phyloP scores from a whole-genome alignment of 2,113 vertebrate species.

The Hippocampus mohnikei region DNA sequence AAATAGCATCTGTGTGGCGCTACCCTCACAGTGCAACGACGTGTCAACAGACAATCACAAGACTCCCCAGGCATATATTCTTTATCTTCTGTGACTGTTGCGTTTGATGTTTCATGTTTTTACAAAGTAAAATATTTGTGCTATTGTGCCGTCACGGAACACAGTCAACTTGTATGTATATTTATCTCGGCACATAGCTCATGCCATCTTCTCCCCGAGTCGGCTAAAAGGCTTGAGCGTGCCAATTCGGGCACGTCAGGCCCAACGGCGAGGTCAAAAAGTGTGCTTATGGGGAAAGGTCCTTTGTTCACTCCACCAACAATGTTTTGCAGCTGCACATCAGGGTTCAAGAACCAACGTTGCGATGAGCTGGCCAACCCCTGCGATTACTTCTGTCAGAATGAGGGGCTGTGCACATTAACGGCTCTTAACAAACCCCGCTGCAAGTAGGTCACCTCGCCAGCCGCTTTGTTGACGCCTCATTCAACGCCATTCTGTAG shows the following conservation, averaged over 20 bases:
- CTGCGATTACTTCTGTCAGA: conserved; percentile 99
- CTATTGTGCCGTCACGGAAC: too few relatives aligned
- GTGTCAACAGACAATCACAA: too few relatives aligned
- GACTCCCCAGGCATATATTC: too few relatives aligned
- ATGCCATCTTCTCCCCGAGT: conserved; percentile 5
- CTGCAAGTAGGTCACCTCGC: conserved; percentile 95
- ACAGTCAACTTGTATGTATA: too few relatives aligned
- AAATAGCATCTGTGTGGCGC: too few relatives aligned
- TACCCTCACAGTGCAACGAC: too few relatives aligned
- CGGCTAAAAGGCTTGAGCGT: conserved; percentile 27
- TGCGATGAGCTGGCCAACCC: conserved; percentile 99
- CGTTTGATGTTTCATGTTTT: too few relatives aligned
- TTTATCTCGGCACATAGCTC: too few relatives aligned
- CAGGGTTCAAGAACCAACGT: conserved; percentile 99
- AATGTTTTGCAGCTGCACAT: conserved; percentile 99
- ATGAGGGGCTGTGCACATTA: conserved; percentile 99
- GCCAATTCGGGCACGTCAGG: conserved; percentile 25
- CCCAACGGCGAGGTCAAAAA: conserved; percentile 32
- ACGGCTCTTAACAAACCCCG: conserved; percentile 99
- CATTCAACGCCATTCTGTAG: conserved; percentile 50
- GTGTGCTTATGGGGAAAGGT: conserved; percentile 37
- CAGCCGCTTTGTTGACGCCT: conserved; percentile 37
- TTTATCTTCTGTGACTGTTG: too few relatives aligned
- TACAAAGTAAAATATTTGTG: too few relatives aligned
- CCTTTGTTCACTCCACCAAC: conserved; percentile 74